Evolutionary conservation across 2,797 vertebrate species (phyloP).

Genomic region (Mionectes olivaceus): DNA sequence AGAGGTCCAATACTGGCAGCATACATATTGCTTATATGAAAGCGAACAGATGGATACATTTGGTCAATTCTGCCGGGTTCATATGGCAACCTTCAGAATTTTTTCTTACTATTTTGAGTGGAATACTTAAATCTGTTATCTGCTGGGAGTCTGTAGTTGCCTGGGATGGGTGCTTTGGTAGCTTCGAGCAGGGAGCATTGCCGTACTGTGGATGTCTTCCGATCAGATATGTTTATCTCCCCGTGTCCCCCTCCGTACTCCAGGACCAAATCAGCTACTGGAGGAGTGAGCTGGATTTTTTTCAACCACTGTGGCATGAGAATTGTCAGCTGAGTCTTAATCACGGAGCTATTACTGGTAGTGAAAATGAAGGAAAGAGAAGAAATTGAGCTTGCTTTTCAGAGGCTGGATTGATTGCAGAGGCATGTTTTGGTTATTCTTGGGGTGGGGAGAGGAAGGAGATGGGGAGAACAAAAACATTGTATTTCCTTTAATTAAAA

Average conservation of each 20-base stretch:
- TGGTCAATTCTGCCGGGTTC: constrained; percentile 64
- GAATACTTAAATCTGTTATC: constrained; percentile 58
- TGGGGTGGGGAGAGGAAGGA: background rate
- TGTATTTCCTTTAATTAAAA: constrained; percentile 38
- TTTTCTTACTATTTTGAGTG: constrained; percentile 57
- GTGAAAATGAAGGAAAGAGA: background rate
- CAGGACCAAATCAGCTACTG: constrained; percentile 22
- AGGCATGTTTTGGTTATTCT: constrained; percentile 14
- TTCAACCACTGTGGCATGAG: constrained; percentile 7
- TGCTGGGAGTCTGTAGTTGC: constrained; percentile 17
- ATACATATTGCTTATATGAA: constrained; percentile 63
- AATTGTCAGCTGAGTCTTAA: constrained; percentile 54
- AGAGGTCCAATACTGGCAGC: constrained; percentile 56
- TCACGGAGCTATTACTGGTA: constrained; percentile 53
- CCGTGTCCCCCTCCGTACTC: background rate
- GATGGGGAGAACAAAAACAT: constrained; percentile 20
- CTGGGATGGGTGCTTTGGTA: background rate
- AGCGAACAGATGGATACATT: constrained; percentile 65
- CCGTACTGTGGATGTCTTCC: background rate
- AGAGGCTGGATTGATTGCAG: background rate
- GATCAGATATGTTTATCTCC: background rate
- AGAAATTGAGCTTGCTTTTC: constrained; percentile 39
- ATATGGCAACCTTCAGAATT: constrained; percentile 64
- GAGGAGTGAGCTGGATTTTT: constrained; percentile 42
- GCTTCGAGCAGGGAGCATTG: background rate